A percentile compares a stretch with the other conserved stretches of the same genome.
Conservation (phyloP, 1,140 invertebrate genomes). For the Hypsibius dujardini region DNA sequence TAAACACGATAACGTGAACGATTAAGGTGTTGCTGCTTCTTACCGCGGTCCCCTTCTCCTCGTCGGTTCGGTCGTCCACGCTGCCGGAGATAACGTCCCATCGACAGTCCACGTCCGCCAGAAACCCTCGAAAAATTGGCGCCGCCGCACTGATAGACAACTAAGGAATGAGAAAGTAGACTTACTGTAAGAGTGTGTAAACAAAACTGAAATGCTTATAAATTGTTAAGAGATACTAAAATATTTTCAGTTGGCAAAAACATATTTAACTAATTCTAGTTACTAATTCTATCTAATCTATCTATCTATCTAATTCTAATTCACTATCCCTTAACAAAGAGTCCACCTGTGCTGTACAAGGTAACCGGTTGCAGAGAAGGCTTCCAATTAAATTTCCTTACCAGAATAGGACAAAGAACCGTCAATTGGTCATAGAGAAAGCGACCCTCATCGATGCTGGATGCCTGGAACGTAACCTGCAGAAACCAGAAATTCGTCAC, state of each 20-base stretch:
- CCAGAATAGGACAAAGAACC: constrained; percentile 90
- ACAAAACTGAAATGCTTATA: too few species aligned
- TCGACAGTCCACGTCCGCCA: constrained; percentile 86
- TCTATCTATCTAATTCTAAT: too few species aligned
- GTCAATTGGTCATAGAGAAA: constrained; percentile 92
- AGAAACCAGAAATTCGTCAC: background rate
- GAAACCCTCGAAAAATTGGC: constrained; percentile 73
- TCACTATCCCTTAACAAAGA: too few species aligned
- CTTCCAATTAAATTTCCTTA: constrained; percentile 32
- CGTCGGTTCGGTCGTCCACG: constrained; percentile 82
- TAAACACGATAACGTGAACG: too few species aligned
- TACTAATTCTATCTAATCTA: too few species aligned
- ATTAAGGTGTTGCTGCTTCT: too few species aligned
- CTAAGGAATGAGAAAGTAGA: constrained; percentile 38
- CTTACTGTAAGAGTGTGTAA: too few species aligned
- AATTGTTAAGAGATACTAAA: too few species aligned
- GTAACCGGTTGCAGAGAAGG: too few species aligned
- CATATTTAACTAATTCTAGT: too few species aligned
- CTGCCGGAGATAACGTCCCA: constrained; percentile 88
- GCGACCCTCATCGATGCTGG: constrained; percentile 84
- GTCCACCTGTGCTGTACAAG: too few species aligned
- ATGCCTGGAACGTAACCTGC: constrained; percentile 54
- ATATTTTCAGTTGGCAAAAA: background rate
- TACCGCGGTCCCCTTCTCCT: constrained; percentile 62
- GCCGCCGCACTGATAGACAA: constrained; percentile 87